Base-by-base conservation (phyloP, 2,113 vertebrate species). In the Phaethornis superciliosus region DNA sequence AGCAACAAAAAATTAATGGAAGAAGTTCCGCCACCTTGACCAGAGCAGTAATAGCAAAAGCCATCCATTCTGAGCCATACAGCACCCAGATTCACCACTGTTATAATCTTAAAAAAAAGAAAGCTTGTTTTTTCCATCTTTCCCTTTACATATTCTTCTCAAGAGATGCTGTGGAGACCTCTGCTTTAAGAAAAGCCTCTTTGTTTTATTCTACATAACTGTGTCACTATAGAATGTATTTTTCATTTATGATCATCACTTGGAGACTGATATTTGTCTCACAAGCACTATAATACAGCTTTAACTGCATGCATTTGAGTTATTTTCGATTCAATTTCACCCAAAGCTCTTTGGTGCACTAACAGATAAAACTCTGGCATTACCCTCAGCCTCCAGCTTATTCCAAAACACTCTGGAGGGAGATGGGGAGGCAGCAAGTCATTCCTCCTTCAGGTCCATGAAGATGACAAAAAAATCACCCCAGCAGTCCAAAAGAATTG, bases 31-130 rank as follows among this genome's bases (percentile, higher is more conserved):
- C 96, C 98, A 97, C 97, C 88, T 93, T 96, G 90, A 94, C 88
- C 75, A 95, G 96, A 92, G 96, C 93, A 97, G 98, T 96, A 93
- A 98, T 95, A 85, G 98, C 96, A 95, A 98, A 98, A 64, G 88
- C 97, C 98, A 88, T 98, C 98, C 91, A 95, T 96, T 96, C 98
- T 97, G 93, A 98, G 97, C 97, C 96, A 98, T 85, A 98, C 97
- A 95, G 97, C 97, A 96, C 97, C 98, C 98, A 90, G 82, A 96
- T 93, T 56, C 69, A 91, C 85, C 76, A 91, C 88, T 91, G 87
- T 63, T 60, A 85, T 4, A 56, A 62, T 35, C 69, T 93, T 92
- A 88, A 59, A 24, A 70, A 28, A 68, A 90, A 46, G 28, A 68
- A 76, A 49, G 7, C 3, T 12, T 77, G 30, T 4, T 28, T 86